Evolutionary conservation across 2,888 invertebrate genomes (phyloP).

Genomic region (Myathropa florea): DNA sequence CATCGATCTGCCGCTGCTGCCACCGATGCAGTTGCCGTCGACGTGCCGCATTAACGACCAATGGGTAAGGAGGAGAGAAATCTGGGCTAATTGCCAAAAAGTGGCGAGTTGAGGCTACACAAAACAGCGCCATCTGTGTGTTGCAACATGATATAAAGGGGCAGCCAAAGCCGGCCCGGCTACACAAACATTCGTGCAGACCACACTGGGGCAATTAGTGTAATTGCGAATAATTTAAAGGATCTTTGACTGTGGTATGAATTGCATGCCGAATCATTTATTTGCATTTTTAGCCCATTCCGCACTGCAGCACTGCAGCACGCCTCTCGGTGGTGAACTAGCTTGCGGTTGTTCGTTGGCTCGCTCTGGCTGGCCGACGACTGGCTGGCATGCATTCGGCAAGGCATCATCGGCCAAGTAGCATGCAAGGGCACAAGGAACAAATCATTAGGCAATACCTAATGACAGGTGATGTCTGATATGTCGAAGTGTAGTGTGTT

Average conservation of each 20-base stretch:
- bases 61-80: conserved; percentile 32
- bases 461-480: conserved; percentile 67
- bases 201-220: conserved; percentile 68
- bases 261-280: conserved; percentile 71
- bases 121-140: conserved; percentile 65
- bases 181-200: conserved; percentile 54
- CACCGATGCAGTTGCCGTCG: neutral
- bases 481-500: conserved; percentile 45
- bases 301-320: conserved; percentile 46
- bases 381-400: conserved; percentile 49
- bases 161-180: conserved; percentile 1
- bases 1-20: neutral
- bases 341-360: conserved; percentile 34
- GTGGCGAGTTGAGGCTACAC: conserved; percentile 23
- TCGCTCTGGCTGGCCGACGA: neutral
- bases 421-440: conserved; percentile 38
- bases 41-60: conserved; percentile 41
- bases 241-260: conserved; percentile 72
- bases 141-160: conserved; percentile 21
- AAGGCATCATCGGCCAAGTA: conserved; percentile 19
- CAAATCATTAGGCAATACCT: conserved; percentile 66
- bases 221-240: conserved; percentile 72
- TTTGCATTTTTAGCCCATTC: conserved; percentile 69
- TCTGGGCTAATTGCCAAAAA: conserved; percentile 67
- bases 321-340: conserved; percentile 41